These are phyloP conservation scores for Actinostola sp. DNA, from an alignment of 92 coral and sea anemone genomes.

Conservation along the genomic window DNA sequence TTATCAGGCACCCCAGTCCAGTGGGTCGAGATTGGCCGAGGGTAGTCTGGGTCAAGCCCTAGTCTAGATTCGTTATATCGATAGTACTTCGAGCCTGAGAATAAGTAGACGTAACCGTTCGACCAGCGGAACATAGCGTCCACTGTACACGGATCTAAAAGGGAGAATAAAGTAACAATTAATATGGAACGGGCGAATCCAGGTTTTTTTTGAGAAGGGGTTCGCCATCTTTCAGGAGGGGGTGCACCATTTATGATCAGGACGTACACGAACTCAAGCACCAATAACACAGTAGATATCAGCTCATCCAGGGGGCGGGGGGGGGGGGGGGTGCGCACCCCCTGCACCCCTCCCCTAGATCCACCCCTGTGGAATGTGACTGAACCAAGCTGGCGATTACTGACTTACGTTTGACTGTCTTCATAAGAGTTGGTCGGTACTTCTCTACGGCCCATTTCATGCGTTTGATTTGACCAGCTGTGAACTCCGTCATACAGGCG, in stretches of 20 bases:
- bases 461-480: constrained; percentile 73
- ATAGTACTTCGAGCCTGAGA: constrained; percentile 81
- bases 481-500: constrained; percentile 76
- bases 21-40: constrained; percentile 72
- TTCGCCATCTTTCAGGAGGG: too few relatives aligned
- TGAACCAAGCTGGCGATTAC: too few relatives aligned
- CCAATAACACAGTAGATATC: too few relatives aligned
- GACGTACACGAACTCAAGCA: too few relatives aligned
- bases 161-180: background rate
- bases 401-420: constrained; percentile 65
- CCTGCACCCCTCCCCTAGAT: too few relatives aligned
- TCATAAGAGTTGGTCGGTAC: constrained; percentile 71
- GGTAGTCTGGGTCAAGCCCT: constrained; percentile 84
- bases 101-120: constrained; percentile 75
- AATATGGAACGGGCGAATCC: background rate
- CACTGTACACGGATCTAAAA: constrained; percentile 73
- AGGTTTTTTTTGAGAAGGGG: too few relatives aligned
- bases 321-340: too few relatives aligned
- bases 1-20: constrained; percentile 84
- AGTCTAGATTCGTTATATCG: constrained; percentile 76
- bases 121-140: constrained; percentile 89
- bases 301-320: too few relatives aligned
- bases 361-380: too few relatives aligned
- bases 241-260: too few relatives aligned
- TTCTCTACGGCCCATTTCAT: constrained; percentile 71